Evolutionary conservation across 1,140 invertebrate species (phyloP).

Genomic region (Apolygus lucorum): DNA sequence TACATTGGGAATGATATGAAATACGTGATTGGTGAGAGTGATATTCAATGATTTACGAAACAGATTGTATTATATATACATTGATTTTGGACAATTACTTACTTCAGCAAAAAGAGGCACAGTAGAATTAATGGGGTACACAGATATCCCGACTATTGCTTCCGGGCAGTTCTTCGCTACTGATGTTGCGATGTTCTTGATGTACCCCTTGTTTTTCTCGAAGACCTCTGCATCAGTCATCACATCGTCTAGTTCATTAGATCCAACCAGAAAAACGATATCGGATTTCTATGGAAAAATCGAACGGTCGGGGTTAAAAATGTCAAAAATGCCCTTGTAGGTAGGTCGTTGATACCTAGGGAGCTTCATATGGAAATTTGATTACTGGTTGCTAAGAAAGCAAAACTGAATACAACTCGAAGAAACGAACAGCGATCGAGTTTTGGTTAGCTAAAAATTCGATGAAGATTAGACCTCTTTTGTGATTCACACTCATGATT

Average conservation of each 20-base stretch:
- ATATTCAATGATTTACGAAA: too few relatives aligned
- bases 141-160: slow-evolving; percentile 20
- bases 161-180: slow-evolving; percentile 16
- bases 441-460: too few relatives aligned
- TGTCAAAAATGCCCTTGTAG: too few relatives aligned
- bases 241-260: not conserved
- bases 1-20: too few relatives aligned
- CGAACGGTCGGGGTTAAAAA: not conserved
- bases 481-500: too few relatives aligned
- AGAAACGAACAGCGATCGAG: too few relatives aligned
- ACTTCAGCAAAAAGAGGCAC: slow-evolving; percentile 28
- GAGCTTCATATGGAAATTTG: not conserved
- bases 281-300: slow-evolving; percentile 23
- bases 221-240: slow-evolving; percentile 15
- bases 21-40: too few relatives aligned
- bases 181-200: slow-evolving; percentile 16
- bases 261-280: slow-evolving; percentile 26
- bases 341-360: too few relatives aligned
- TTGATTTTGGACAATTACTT: too few relatives aligned
- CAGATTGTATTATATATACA: too few relatives aligned
- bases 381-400: not conserved
- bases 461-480: too few relatives aligned
- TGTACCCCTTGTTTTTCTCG: slow-evolving; percentile 14
- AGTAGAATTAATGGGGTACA: slow-evolving; percentile 23
- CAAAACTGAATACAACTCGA: too few relatives aligned